A percentile compares a stretch with the other conserved stretches of the same genome.
phyloP scores from a whole-genome alignment of 2,888 invertebrate genomes.

The Idaea biselata region DNA sequence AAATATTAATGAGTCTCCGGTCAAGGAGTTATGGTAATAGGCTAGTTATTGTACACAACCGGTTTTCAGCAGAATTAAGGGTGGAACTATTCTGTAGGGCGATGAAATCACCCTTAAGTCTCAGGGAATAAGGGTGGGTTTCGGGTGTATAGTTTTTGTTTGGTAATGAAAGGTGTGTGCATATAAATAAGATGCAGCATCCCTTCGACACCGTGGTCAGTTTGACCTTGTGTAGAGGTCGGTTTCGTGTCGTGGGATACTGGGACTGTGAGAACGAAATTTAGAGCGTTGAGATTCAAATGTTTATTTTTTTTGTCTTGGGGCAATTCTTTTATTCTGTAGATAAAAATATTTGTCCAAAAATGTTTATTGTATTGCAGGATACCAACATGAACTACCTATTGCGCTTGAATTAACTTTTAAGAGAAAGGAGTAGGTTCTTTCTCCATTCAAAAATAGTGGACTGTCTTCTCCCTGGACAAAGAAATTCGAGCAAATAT shows the following conservation, averaged over 20 bases:
- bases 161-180: constrained; percentile 68
- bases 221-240: constrained; percentile 60
- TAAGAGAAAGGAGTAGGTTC: too few relatives aligned
- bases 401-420: too few relatives aligned
- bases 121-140: constrained; percentile 30
- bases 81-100: constrained; percentile 31
- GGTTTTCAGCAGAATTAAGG: constrained; percentile 71
- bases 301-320: neutral
- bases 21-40: constrained; percentile 79
- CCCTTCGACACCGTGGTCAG: constrained; percentile 60
- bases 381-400: too few relatives aligned
- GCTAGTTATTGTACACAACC: constrained; percentile 66
- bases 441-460: too few relatives aligned
- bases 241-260: constrained; percentile 65
- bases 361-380: too few relatives aligned
- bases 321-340: too few relatives aligned
- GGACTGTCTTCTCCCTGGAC: too few relatives aligned
- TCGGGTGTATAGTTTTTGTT: constrained; percentile 21
- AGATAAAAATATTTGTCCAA: too few relatives aligned
- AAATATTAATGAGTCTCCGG: constrained; percentile 76
- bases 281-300: neutral
- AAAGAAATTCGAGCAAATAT: too few relatives aligned
- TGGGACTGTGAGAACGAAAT: constrained; percentile 4
- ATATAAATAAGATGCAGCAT: constrained; percentile 75
- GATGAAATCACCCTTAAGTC: constrained; percentile 17